A percentile compares a stretch with the other conserved stretches of the same genome.
phyloP scores from a whole-genome alignment of 2,888 invertebrate species.

The Eustalomyia histrio region DNA sequence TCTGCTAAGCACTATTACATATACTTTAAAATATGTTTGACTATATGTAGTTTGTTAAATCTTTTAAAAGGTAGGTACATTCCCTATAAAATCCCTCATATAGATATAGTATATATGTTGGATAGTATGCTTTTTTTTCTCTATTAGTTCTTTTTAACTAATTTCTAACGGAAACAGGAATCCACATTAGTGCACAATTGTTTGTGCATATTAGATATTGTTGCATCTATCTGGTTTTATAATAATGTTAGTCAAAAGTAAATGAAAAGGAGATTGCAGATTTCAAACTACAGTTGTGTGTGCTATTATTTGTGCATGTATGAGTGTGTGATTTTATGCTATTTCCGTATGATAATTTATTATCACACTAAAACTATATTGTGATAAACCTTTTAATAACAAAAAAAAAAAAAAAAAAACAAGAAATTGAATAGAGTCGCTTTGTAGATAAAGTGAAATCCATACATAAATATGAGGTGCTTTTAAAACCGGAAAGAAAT shows the following conservation, averaged over 20 bases:
- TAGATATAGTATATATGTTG: not conserved
- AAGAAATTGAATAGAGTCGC: not conserved
- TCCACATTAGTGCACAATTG: slow-evolving; percentile 42
- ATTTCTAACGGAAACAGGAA: slow-evolving; percentile 49
- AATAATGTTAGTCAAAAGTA: not conserved
- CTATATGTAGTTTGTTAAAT: not conserved
- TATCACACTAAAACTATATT: slow-evolving; percentile 52
- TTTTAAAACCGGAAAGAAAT: slow-evolving; percentile 7
- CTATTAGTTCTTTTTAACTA: slow-evolving; percentile 26
- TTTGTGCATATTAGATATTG: slow-evolving; percentile 48
- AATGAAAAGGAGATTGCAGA: not conserved
- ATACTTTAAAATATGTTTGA: not conserved
- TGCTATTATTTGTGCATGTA: slow-evolving; percentile 1
- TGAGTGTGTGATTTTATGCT: slow-evolving; percentile 30
- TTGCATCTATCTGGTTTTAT: slow-evolving; percentile 15
- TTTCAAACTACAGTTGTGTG: not conserved
- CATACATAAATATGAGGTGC: not conserved
- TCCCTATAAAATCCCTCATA: not conserved
- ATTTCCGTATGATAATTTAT: slow-evolving; percentile 62
- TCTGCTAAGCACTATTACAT: no score
- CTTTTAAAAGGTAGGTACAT: not conserved
- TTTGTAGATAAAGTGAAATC: slow-evolving; percentile 6
- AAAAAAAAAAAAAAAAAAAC: no score
- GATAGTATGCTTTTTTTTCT: not conserved
- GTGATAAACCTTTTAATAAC: slow-evolving; percentile 46